Evolutionary conservation across 1,140 invertebrate species (phyloP), one percentile per base, ranked within the genome.

Genomic region (Drosophila virilis): DNA sequence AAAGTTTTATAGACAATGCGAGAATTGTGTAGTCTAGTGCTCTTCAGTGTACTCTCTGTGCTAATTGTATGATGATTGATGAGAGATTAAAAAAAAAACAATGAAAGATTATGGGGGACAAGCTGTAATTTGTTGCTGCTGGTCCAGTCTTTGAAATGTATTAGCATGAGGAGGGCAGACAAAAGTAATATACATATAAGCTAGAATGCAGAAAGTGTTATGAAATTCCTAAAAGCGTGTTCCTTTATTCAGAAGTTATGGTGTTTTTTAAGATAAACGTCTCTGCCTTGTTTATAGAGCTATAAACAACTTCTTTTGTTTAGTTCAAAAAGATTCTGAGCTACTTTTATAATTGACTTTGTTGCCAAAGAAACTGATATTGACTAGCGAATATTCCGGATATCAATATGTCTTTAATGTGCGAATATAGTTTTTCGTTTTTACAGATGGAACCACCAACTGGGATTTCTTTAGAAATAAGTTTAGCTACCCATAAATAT

Each of bases 61-160:
- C 66, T 74, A 69, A 74, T 69, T 74, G 43, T 13, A 50, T 10
- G 43, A 69, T 74, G 55, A 74, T 74, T 74, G 64, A 68, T 73
- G 70, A 66, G 45, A 38, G 15, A 28, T 40, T n/a, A n/a, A n/a
- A 8, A n/a, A 15, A 45, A 12, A 38, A 35, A 50, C 46, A 62
- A 50, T 51, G 15, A 51, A 72, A 54, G 32, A 51, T 55, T 28
- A 35, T 35, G 38, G n/a, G 12, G 45, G 45, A 28, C 54, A 43
- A 50, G 9, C 3, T 37, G 38, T n/a, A 45, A 67, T 59, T 73
- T 66, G 54, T 60, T 67, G 17, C 33, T 54, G 38, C 22, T 54
- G 58, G 58, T 69, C 58, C 45, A 57, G 38, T 51, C 46, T 51
- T 13, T 61, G 28, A 52, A 52, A 17, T 17, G 22, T 35, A 52